Percentiles rank a stretch among this genome's conserved stretches.
Evolutionary conservation across 1,140 invertebrate genomes (phyloP).

Genomic region (Adoxophyes honmai): DNA sequence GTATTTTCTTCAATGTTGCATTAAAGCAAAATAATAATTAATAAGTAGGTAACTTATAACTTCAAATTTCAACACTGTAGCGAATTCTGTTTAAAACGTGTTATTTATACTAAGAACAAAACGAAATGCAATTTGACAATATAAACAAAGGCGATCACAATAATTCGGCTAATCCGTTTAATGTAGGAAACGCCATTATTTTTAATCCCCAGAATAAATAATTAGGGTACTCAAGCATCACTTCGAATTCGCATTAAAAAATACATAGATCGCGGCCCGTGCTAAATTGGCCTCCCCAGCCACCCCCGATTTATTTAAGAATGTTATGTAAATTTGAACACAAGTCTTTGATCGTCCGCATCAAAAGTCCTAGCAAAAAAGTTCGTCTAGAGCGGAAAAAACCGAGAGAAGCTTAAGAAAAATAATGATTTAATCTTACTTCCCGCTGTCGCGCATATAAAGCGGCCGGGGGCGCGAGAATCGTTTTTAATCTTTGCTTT

Average conservation of each 20-base stretch:
- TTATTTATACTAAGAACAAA: too few species aligned
- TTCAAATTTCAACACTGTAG: too few species aligned
- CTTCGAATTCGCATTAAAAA: constrained; percentile 62
- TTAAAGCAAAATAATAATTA: too few species aligned
- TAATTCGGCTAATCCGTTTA: constrained; percentile 33
- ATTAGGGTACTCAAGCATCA: constrained; percentile 63
- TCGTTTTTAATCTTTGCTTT: constrained; percentile 79
- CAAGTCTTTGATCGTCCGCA: constrained; percentile 75
- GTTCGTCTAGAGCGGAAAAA: constrained; percentile 67
- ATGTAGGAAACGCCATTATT: not conserved
- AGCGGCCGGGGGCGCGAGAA: constrained; percentile 57
- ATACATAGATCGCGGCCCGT: constrained; percentile 50
- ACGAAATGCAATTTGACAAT: too few species aligned
- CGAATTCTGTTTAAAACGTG: too few species aligned
- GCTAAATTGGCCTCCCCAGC: constrained; percentile 49
- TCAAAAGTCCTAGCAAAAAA: constrained; percentile 74
- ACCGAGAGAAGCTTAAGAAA: constrained; percentile 74
- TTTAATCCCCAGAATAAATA: constrained; percentile 54
- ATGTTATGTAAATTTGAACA: constrained; percentile 77
- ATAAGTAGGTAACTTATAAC: not conserved
- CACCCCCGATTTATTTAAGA: constrained; percentile 74
- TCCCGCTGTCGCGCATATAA: constrained; percentile 74
- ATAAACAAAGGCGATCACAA: too few species aligned
- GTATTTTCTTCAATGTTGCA: too few species aligned
- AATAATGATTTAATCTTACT: constrained; percentile 77